phyloP scores from a whole-genome alignment of 2,797 vertebrate genomes.

The Graptemys geographica region DNA sequence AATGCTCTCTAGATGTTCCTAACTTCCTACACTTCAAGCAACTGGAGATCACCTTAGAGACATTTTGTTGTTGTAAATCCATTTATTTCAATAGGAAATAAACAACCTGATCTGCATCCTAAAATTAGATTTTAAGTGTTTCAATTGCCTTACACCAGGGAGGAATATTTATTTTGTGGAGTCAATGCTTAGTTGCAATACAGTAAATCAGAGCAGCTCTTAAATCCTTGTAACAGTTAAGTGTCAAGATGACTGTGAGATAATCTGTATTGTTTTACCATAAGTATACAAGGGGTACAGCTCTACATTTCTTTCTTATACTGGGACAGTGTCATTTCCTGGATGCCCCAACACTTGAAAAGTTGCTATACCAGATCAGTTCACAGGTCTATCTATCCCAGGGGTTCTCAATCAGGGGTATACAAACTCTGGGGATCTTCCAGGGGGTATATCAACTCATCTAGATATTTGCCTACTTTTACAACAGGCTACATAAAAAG shows the following conservation, averaged over 20 bases:
- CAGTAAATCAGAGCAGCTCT: neutral
- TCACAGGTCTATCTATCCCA: neutral
- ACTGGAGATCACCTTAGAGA: neutral
- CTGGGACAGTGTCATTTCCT: neutral
- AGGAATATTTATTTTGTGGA: neutral
- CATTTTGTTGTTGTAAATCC: neutral
- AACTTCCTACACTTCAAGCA: neutral
- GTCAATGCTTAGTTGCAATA: neutral
- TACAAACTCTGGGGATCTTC: too few species aligned
- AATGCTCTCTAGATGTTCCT: neutral
- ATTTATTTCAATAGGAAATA: neutral
- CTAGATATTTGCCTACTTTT: too few species aligned
- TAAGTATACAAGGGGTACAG: fast-evolving
- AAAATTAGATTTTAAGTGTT: neutral
- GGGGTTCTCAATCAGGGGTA: too few species aligned
- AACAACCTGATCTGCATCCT: neutral
- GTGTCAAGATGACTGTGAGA: neutral
- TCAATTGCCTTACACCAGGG: neutral
- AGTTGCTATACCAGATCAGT: neutral
- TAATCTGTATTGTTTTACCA: neutral
- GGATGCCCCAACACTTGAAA: neutral
- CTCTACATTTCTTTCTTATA: neutral
- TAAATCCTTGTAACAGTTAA: neutral
- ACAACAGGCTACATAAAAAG: too few species aligned
- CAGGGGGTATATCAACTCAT: too few species aligned